phyloP scores from a whole-genome alignment of 2,113 vertebrate species.

The Triplophysa tibetana region DNA sequence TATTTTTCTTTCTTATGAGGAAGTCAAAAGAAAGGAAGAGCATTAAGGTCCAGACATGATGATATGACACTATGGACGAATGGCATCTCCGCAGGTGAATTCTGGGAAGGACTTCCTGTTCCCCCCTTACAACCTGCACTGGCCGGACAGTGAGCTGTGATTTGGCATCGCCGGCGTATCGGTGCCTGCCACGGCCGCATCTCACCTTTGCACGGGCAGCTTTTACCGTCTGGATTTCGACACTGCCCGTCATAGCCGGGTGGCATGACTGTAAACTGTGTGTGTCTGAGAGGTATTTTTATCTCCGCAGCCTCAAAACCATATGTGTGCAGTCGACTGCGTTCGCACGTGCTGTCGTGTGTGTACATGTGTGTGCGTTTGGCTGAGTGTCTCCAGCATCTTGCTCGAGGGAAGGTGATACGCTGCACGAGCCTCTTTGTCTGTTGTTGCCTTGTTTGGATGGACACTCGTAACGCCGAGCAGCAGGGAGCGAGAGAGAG shows the following conservation, averaged over 20 bases:
- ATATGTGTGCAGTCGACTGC: slow-evolving; percentile 28
- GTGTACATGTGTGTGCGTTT: slow-evolving; percentile 37
- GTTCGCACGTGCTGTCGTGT: background rate
- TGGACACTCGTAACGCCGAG: slow-evolving; percentile 64
- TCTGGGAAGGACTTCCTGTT: slow-evolving; percentile 33
- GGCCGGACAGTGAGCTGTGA: background rate
- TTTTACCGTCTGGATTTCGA: background rate
- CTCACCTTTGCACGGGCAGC: background rate
- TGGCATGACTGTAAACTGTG: slow-evolving; percentile 3
- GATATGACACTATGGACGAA: background rate
- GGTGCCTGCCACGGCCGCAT: background rate
- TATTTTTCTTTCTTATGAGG: background rate
- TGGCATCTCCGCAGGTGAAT: slow-evolving; percentile 37
- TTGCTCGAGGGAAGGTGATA: slow-evolving; percentile 58
- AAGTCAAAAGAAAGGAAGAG: background rate
- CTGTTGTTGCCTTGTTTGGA: slow-evolving; percentile 47
- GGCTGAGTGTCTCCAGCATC: slow-evolving; percentile 56
- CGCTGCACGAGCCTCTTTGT: slow-evolving; percentile 31
- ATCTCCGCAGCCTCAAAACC: slow-evolving; percentile 35
- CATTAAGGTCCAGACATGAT: slow-evolving; percentile 7
- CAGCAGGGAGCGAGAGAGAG: slow-evolving; percentile 50
- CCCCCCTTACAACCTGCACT: slow-evolving; percentile 10
- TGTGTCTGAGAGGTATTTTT: slow-evolving; percentile 35
- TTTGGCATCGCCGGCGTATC: slow-evolving; percentile 6
- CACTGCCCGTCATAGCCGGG: background rate